A percentile compares a stretch with the other conserved stretches of the same genome.
Evolutionary conservation across 2,797 vertebrate species (phyloP).

Genomic region (Gobionotothen gibberifrons): DNA sequence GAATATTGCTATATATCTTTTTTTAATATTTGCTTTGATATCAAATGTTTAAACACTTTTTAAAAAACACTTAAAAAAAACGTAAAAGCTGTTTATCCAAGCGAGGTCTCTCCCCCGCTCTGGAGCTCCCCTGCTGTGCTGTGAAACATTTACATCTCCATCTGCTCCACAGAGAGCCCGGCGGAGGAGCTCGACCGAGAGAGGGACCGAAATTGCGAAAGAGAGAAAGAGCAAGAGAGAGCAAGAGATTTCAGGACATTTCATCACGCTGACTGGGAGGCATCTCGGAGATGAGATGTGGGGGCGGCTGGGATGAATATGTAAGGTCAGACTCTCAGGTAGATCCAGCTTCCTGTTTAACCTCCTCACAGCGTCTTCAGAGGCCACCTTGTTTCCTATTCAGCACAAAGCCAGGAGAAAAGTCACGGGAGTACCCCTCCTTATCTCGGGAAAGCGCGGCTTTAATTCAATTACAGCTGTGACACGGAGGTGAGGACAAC

Average conservation of each 20-base stretch:
- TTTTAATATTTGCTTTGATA: conserved; percentile 2
- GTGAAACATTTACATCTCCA: conserved; percentile 61
- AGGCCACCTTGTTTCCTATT: conserved; percentile 50
- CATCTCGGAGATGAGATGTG: conserved; percentile 44
- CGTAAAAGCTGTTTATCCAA: conserved; percentile 31
- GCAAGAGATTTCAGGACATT: conserved; percentile 70
- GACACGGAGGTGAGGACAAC: conserved; percentile 72
- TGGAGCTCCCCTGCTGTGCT: conserved; percentile 7
- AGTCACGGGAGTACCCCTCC: conserved; percentile 21
- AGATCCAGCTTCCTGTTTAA: conserved; percentile 43
- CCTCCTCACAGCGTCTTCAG: conserved; percentile 32
- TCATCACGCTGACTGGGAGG: conserved; percentile 70
- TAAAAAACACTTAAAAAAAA: conserved; percentile 11
- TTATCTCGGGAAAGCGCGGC: conserved; percentile 51
- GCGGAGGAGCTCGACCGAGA: conserved; percentile 38
- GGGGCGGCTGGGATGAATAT: conserved; percentile 13
- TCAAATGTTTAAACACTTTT: background rate
- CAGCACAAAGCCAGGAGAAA: conserved; percentile 11
- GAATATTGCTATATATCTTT: background rate
- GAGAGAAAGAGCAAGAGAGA: background rate
- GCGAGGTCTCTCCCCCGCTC: conserved; percentile 7
- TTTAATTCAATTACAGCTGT: conserved; percentile 76
- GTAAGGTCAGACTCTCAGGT: conserved; percentile 45
- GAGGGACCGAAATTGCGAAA: conserved; percentile 44
- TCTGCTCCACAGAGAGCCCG: conserved; percentile 44